Conservation (phyloP, 2,113 vertebrate genomes). For the Malurus cyaneus region DNA sequence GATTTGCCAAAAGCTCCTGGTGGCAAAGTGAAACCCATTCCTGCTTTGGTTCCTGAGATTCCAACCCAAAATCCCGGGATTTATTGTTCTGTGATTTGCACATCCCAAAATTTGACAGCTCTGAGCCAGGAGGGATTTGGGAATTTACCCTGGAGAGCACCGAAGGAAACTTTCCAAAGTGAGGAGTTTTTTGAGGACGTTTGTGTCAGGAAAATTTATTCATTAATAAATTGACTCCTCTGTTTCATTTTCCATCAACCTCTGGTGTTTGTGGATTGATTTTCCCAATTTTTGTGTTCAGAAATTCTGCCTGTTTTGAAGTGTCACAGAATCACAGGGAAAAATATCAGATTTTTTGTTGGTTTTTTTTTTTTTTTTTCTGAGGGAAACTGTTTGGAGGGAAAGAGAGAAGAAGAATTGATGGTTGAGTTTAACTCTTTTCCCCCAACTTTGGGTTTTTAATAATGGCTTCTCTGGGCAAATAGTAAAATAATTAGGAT, state of each 20-base stretch:
- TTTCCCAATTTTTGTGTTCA: neutral
- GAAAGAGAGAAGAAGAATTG: neutral
- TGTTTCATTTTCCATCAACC: too few relatives aligned
- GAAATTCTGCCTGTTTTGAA: neutral
- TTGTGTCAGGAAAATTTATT: too few relatives aligned
- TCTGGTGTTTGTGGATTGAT: too few relatives aligned
- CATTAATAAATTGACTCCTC: too few relatives aligned
- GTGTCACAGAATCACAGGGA: neutral
- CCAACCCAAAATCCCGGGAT: neutral
- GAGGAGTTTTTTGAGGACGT: neutral
- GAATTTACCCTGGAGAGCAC: neutral
- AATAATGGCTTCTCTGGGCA: neutral
- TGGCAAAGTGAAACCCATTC: slow-evolving; percentile 3
- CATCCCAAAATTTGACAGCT: neutral
- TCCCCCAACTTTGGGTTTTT: neutral
- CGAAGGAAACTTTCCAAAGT: neutral
- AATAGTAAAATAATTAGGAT: neutral
- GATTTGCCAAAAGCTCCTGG: neutral
- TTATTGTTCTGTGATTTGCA: neutral
- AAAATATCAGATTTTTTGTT: neutral
- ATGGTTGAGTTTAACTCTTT: neutral
- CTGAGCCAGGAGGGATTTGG: neutral
- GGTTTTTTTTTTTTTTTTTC: neutral
- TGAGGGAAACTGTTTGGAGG: neutral
- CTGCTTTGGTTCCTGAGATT: neutral